Percentiles rank a stretch among this genome's conserved stretches.
phyloP scores from a whole-genome alignment of 1,140 invertebrate species.

The Danaus melanippus region DNA sequence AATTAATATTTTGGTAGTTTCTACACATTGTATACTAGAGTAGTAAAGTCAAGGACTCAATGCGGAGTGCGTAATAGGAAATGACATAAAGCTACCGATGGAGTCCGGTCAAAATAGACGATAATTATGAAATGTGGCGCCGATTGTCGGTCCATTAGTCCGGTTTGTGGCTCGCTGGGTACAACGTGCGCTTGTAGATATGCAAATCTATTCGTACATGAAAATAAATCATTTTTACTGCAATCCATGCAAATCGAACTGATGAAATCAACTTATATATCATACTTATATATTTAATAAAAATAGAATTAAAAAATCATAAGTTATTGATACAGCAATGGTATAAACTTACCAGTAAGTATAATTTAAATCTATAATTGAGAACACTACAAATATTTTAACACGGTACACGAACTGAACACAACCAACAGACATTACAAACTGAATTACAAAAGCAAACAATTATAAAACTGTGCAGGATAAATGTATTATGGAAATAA shows the following conservation, averaged over 20 bases:
- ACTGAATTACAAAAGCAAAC: constrained; percentile 21
- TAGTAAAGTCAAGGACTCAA: constrained; percentile 25
- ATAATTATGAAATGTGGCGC: constrained; percentile 69
- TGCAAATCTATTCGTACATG: constrained; percentile 45
- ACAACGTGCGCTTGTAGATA: constrained; percentile 50
- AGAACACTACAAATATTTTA: constrained; percentile 1
- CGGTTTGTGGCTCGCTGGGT: constrained; percentile 45
- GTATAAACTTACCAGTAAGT: too few species aligned
- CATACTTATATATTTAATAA: too few species aligned
- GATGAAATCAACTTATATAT: too few species aligned
- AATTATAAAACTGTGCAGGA: constrained; percentile 16
- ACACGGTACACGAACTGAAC: constrained; percentile 6
- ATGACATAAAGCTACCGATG: constrained; percentile 44
- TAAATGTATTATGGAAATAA: constrained; percentile 18
- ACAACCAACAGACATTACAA: constrained; percentile 15
- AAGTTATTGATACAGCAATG: too few species aligned
- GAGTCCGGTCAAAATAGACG: constrained; percentile 63
- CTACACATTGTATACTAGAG: too few species aligned
- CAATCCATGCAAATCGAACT: constrained; percentile 10
- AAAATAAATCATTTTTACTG: constrained; percentile 24
- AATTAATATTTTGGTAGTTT: too few species aligned
- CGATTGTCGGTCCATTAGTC: constrained; percentile 64
- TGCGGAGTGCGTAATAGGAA: constrained; percentile 25
- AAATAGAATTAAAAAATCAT: too few species aligned
- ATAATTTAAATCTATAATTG: neutral